A percentile compares a stretch with the other conserved stretches of the same genome.
phyloP scores from a whole-genome alignment of 2,113 vertebrate species.

The Trematocara nigrifrons region DNA sequence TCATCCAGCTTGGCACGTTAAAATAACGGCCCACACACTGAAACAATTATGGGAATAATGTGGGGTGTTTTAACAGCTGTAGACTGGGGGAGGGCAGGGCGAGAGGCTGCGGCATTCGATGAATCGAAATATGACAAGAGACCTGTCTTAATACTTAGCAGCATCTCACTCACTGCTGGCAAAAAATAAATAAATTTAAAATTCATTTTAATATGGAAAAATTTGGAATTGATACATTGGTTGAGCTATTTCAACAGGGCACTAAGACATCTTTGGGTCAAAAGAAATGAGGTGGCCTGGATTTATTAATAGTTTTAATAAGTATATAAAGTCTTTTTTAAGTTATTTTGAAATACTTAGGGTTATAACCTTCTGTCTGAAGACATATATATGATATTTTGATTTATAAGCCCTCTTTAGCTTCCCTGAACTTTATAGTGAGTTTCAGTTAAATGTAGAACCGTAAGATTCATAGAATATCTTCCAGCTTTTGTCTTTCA shows the following conservation, averaged over 20 bases:
- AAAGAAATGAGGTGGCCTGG: not conserved
- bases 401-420: not conserved
- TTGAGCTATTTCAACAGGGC: not conserved
- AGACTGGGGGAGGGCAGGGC: constrained; percentile 6
- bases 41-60: constrained; percentile 62
- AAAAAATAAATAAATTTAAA: not conserved
- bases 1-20: constrained; percentile 55
- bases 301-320: not conserved
- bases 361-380: not conserved
- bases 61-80: constrained; percentile 69
- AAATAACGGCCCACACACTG: constrained; percentile 57
- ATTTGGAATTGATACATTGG: not conserved
- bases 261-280: not conserved
- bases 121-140: constrained; percentile 38
- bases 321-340: not conserved
- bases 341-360: not conserved
- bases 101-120: not conserved
- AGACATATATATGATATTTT: not conserved
- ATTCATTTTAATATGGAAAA: not conserved
- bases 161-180: not conserved
- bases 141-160: constrained; percentile 10
- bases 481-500: not conserved
- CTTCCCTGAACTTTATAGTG: not conserved
- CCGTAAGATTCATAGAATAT: not conserved
- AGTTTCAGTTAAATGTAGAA: not conserved